Percentiles rank a stretch among this genome's conserved stretches.
These are phyloP conservation scores for Scomber colias DNA, from an alignment of 2,113 vertebrate genomes.

Conservation along the genomic window DNA sequence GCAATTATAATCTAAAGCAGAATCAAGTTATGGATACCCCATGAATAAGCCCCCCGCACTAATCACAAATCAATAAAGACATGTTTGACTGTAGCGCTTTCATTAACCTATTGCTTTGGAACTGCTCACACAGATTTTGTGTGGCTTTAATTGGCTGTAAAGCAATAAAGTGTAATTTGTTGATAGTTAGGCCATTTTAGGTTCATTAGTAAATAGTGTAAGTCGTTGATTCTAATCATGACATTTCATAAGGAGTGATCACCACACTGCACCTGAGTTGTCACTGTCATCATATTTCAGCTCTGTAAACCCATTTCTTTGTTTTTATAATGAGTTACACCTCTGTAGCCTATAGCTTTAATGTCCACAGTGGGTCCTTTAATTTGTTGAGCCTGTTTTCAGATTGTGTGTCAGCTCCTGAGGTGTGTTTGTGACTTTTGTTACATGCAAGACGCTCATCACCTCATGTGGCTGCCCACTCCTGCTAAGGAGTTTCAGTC, in stretches of 20 bases:
- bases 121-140: constrained; percentile 55
- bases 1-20: constrained; percentile 78
- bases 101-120: constrained; percentile 70
- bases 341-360: no score
- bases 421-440: neutral
- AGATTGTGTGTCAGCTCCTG: neutral
- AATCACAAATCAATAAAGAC: constrained; percentile 82
- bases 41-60: constrained; percentile 72
- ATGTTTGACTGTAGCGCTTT: constrained; percentile 63
- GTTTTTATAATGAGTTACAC: no score
- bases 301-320: neutral
- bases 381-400: neutral
- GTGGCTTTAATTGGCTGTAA: constrained; percentile 65
- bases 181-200: constrained; percentile 55
- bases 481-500: no score
- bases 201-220: constrained; percentile 66
- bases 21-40: constrained; percentile 83
- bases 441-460: neutral
- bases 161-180: constrained; percentile 59
- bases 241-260: constrained; percentile 34
- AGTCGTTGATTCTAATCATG: constrained; percentile 61
- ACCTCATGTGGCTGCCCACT: no score
- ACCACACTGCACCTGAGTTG: neutral
- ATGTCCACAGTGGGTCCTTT: no score
- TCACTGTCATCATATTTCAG: neutral